Evolutionary conservation across 2,797 vertebrate species (phyloP), one percentile per base, ranked within the genome.

Genomic region (Anolis apletophallus): DNA sequence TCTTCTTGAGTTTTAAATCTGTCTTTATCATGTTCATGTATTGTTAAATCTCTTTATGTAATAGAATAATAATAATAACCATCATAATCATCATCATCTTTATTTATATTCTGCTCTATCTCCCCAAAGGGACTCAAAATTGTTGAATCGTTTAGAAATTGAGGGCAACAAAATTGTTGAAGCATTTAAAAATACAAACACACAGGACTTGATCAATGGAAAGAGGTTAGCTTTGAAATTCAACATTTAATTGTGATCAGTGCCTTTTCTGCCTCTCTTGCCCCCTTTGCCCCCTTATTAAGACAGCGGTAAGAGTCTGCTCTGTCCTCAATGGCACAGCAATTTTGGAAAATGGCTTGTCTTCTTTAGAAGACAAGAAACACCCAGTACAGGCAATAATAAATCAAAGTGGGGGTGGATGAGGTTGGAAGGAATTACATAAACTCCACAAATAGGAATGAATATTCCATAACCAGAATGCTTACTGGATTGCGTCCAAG

Each of bases 301-400:
- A 76, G 54, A 5, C 7, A 85, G 46, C n/a, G 36, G 23, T n/a
- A 54, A 50, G n/a, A 75, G 55, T n/a, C 6, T 54, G 36, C 57
- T 55, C 69, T 84, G 50, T 34, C 88, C 77, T 5, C 34, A 77
- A 16, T 85, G 85, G 92, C 81, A 91, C 84, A 80, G 81, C 6
- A 40, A 46, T 83, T 81, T 68, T 3, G 57, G 85, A 76, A 73
- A 88, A 73, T 40, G 21, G 73, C 50, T 87, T 72, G 52, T 78
- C 8, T 36, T 78, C 76, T 88, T 67, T 78, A 26, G 29, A 54
- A 57, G 34, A 34, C 11, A 79, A 79, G 1, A 57, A 67, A 72
- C 19, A 40, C 57, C 55, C 55, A 74, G 1, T 46, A 5, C 14
- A 81, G 36, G 32, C 64, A 88, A 59, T 75, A n/a, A 73, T 34